These are phyloP conservation scores for Streptopelia turtur DNA, from an alignment of 2,797 vertebrate species.

Conservation along the genomic window DNA sequence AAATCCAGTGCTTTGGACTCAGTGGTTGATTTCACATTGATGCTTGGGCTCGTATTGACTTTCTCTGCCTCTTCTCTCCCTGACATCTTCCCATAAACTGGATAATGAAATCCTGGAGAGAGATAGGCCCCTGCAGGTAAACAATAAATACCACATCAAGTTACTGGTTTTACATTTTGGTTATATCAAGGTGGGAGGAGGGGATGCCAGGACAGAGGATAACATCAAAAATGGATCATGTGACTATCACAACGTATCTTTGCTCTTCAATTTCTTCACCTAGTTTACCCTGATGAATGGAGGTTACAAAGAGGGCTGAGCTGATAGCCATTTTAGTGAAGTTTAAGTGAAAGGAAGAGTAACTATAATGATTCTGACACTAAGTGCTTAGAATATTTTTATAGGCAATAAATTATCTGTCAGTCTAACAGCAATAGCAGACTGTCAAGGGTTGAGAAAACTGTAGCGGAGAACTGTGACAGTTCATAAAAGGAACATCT, in stretches of 20 bases:
- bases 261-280: conserved; percentile 51
- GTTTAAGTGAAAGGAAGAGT: conserved; percentile 77
- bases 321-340: conserved; percentile 64
- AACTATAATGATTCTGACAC: conserved; percentile 76
- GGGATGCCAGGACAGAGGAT: conserved; percentile 12
- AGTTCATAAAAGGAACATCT: conserved; percentile 70
- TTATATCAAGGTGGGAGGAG: conserved; percentile 13
- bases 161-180: conserved; percentile 44
- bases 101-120: conserved; percentile 95
- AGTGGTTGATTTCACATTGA: conserved; percentile 84
- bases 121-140: conserved; percentile 82
- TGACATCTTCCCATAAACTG: conserved; percentile 96
- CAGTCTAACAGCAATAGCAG: conserved; percentile 66
- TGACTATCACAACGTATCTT: neutral
- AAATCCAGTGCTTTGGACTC: conserved; percentile 92
- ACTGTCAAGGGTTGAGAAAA: conserved; percentile 63
- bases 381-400: conserved; percentile 78
- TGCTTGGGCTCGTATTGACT: conserved; percentile 86
- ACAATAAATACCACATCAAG: conserved; percentile 69
- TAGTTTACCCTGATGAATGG: conserved; percentile 73
- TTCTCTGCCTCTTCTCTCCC: conserved; percentile 94
- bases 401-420: conserved; percentile 76
- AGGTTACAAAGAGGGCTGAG: conserved; percentile 73
- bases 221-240: conserved; percentile 36
- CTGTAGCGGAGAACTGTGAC: conserved; percentile 51